Evolutionary conservation across 64 coral and sea anemone species (phyloP).

Genomic region (Porites australiensis): DNA sequence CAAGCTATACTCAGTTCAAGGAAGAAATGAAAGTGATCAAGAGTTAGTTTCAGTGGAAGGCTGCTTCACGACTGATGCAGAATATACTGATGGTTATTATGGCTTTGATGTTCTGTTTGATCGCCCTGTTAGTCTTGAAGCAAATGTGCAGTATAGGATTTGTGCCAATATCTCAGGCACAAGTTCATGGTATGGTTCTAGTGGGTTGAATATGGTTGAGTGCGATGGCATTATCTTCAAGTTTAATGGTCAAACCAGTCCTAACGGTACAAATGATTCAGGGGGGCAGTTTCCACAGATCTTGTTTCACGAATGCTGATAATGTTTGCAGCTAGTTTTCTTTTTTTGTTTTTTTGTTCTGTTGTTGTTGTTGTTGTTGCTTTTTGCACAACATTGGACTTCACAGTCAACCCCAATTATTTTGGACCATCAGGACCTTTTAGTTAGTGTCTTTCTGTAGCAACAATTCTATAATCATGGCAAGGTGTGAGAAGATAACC

Average conservation of each 20-base stretch:
- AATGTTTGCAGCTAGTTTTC: no score
- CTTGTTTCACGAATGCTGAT: constrained; percentile 28
- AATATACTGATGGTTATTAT: constrained; percentile 19
- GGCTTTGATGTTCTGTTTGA: constrained; percentile 36
- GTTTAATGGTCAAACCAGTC: constrained; percentile 25
- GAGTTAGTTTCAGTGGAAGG: not conserved
- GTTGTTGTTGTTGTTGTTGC: no score
- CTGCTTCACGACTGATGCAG: not conserved
- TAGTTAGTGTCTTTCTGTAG: no score
- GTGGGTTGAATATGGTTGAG: constrained; percentile 3
- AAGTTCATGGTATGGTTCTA: constrained; percentile 47
- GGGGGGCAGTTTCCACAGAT: constrained; percentile 31
- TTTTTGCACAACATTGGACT: no score
- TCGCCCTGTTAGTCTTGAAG: not conserved
- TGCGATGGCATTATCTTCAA: constrained; percentile 14
- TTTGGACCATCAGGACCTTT: no score
- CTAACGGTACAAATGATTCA: constrained; percentile 21
- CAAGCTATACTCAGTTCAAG: not conserved
- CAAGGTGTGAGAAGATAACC: no score
- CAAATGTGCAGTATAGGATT: constrained; percentile 14
- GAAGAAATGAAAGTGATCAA: not conserved
- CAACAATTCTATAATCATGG: no score
- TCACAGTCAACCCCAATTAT: no score
- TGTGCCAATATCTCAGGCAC: not conserved
- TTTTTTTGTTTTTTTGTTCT: no score